Percentiles rank a stretch among this genome's conserved stretches.
Conservation (phyloP, 2,797 vertebrate species). For the Phoebastria nigripes region DNA sequence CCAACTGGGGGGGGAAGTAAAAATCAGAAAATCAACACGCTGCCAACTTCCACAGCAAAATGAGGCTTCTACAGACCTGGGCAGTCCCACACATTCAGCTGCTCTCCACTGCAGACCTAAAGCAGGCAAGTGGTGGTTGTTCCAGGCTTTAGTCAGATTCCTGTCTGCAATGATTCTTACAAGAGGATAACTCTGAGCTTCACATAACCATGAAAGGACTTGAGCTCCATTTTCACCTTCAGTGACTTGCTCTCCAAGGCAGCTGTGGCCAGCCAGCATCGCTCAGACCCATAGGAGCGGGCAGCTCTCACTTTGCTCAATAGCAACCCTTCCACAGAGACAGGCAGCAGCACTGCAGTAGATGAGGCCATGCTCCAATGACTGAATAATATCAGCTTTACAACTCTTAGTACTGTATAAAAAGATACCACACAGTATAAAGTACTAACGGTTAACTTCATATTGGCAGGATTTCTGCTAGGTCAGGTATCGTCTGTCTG, state of each 20-base stretch:
- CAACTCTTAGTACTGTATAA: accelerated
- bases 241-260: background rate
- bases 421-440: background rate
- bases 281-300: background rate
- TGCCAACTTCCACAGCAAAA: background rate
- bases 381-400: background rate
- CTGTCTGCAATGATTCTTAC: background rate
- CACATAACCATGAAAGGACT: accelerated
- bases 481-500: background rate
- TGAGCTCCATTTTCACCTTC: background rate
- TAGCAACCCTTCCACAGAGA: background rate
- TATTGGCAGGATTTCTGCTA: background rate
- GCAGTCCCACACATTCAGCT: background rate
- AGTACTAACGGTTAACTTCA: background rate
- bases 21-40: background rate
- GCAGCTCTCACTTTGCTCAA: background rate
- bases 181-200: background rate
- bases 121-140: background rate
- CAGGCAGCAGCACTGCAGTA: background rate
- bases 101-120: background rate
- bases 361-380: background rate
- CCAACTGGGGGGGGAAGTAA: accelerated
- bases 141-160: background rate
- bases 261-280: background rate
- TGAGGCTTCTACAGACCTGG: background rate